A percentile compares a stretch with the other conserved stretches of the same genome.
These are phyloP conservation scores for Pungitius pungitius DNA, from an alignment of 2,113 vertebrate genomes.

Conservation along the genomic window DNA sequence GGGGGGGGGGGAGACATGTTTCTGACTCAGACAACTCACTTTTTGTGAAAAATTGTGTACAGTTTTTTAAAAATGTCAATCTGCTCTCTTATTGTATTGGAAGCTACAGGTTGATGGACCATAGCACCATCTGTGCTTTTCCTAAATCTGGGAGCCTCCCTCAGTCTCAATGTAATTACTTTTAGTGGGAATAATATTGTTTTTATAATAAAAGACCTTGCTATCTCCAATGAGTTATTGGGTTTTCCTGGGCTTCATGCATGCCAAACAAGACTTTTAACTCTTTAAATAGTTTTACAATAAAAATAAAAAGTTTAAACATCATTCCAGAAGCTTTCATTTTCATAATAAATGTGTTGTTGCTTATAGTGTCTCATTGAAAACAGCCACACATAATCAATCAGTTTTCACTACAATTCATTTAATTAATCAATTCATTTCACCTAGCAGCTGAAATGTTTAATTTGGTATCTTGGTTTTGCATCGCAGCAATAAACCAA, in stretches of 20 bases:
- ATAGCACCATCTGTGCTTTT: background rate
- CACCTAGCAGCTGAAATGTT: slow-evolving; percentile 39
- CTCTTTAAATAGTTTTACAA: too few species aligned
- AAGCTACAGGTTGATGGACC: too few species aligned
- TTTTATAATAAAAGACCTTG: slow-evolving; percentile 43
- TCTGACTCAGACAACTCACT: background rate
- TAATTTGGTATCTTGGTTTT: slow-evolving; percentile 14
- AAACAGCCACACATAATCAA: too few species aligned
- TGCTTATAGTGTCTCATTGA: background rate
- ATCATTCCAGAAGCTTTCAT: background rate
- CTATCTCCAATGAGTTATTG: background rate
- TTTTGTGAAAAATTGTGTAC: slow-evolving; percentile 20
- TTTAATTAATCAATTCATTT: too few species aligned
- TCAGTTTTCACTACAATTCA: too few species aligned
- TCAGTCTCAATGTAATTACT: background rate
- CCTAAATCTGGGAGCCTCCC: background rate
- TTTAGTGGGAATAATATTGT: background rate
- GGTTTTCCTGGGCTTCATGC: background rate
- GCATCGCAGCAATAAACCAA: slow-evolving; percentile 17
- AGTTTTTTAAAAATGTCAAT: slow-evolving; percentile 28
- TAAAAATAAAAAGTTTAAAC: too few species aligned
- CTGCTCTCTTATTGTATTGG: background rate
- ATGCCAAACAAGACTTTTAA: too few species aligned
- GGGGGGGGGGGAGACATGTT: background rate
- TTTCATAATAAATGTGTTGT: background rate